Base-by-base conservation (phyloP, 1,140 invertebrate genomes). In the Cyclina sinensis region DNA sequence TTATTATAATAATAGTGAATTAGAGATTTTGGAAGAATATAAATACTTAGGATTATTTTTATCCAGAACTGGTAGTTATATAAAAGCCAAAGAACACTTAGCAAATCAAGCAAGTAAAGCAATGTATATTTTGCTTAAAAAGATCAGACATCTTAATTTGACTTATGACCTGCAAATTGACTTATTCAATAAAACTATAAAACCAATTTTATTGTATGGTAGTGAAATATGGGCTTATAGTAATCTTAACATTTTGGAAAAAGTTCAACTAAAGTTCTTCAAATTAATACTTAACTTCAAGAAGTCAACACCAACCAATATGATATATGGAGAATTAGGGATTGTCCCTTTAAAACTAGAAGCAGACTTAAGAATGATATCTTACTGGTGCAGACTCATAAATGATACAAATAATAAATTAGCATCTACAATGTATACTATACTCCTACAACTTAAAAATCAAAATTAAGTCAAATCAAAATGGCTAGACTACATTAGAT, bases 151-250 rank as follows among this genome's bases (percentile, higher is more conserved):
- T 18, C 57, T 48, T 12, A 46, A 70, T 12, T 48, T 78, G 27
- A 7, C 16, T 11, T 24, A 24, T 51, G 74, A 78, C 27, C 24
- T 78, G 27, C 83, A 86, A 59, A 35, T 76, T 27, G 46, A 86
- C 7, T 24, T 76, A 24, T 86, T 86, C 57, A 54, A 86, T 46
- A 86, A 86, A 78, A 86, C 46, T 27, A 51, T 86, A n/a, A 78
- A 86, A 62, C 83, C 83, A n/a, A 73, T 76, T 12, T 30, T 86
- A 27, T 14, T 86, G 24, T 86, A 86, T 43, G 83, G 83, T 0
- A 59, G 70, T 59, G 70, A 86, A 35, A 70, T 86, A 54, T 78
- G 83, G 70, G 83, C 70, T 1, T 76, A 54, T 30, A 48, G 70
- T 35, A 86, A 86, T 18, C 39, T 21, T 59, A 68, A 86, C 32